Evolutionary conservation across 2,113 vertebrate genomes (phyloP).

Genomic region (Dissostichus mawsoni): DNA sequence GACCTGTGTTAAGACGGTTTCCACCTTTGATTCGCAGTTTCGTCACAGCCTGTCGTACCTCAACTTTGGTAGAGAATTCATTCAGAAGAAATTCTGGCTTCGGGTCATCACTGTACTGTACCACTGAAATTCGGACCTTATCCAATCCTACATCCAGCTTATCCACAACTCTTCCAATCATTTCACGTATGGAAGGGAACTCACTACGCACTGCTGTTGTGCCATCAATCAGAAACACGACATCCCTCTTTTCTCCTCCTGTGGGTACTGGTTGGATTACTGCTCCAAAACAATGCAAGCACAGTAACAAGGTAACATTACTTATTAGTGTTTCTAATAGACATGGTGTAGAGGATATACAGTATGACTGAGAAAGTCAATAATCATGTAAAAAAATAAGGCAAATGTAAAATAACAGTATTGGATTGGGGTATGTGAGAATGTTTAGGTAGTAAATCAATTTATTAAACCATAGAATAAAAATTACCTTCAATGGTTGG

Average conservation of each 20-base stretch:
- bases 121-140: constrained; percentile 88
- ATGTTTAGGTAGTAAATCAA: not conserved
- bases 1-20: constrained; percentile 86
- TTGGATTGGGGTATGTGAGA: too few species aligned
- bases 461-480: not conserved
- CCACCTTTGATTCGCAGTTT: constrained; percentile 87
- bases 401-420: not conserved
- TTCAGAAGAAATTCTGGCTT: constrained; percentile 91
- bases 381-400: not conserved
- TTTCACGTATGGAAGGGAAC: constrained; percentile 86
- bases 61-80: constrained; percentile 87
- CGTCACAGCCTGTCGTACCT: constrained; percentile 85
- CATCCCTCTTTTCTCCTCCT: constrained; percentile 86
- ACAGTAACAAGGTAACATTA: constrained; percentile 6
- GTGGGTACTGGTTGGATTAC: constrained; percentile 33
- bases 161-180: constrained; percentile 88
- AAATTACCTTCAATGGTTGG: constrained; percentile 72
- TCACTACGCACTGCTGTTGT: constrained; percentile 83
- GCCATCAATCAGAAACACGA: constrained; percentile 95
- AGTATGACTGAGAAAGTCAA: not conserved
- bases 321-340: not conserved
- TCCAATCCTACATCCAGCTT: constrained; percentile 90
- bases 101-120: constrained; percentile 93
- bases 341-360: not conserved
- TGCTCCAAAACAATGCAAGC: constrained; percentile 55